Evolutionary conservation across 1,140 invertebrate genomes (phyloP), one percentile per base, ranked within the genome.

Genomic region (Callitettix versicolor): DNA sequence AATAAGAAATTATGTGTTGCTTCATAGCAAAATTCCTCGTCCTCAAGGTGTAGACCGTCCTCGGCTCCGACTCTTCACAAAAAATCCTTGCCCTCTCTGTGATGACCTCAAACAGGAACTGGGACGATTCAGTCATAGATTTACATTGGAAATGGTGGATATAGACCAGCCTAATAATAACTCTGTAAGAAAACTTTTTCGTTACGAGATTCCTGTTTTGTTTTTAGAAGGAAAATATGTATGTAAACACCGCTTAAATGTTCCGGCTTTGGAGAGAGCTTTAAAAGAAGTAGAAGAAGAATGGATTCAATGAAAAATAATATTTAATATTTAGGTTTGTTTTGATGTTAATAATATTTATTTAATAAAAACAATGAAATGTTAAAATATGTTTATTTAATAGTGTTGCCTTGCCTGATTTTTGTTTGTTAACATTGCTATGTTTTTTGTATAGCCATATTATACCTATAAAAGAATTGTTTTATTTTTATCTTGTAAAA

Each of bases 171-270:
- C 78, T 62, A 82, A 79, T 64, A 91, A 92, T 67, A 64, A 85
- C 49, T 71, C 76, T 53, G 89, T 80, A 76, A 72, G 81, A 50
- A 71, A 80, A 53, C 71, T 88, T n/a, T 95, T 91, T 65, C 76
- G 80, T 54, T 78, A 84, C 68, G 88, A 93, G 67, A 92, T 93
- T 64, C 90, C 91, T 46, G 89, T 93, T 12, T 71, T 93, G 63
- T 87, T 91, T 72, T 74, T 92, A 4, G 84, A 93, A 68, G 84
- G 82, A 14, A 73, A 84, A 63, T 93, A 81, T 71, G 71, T 93
- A 21, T 91, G 90, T 72, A 91, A 88, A 74, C 86, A 93, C 69
- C 75, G 71, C 60, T 74, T 89, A 42, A 77, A 92, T 66, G 65
- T 66, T 56, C 62, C 69, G 11, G 65, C 77, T 2, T 71, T 84